Evolutionary conservation across 2,888 invertebrate species (phyloP), one percentile per base, ranked within the genome.

Genomic region (Morinoia aosen): DNA sequence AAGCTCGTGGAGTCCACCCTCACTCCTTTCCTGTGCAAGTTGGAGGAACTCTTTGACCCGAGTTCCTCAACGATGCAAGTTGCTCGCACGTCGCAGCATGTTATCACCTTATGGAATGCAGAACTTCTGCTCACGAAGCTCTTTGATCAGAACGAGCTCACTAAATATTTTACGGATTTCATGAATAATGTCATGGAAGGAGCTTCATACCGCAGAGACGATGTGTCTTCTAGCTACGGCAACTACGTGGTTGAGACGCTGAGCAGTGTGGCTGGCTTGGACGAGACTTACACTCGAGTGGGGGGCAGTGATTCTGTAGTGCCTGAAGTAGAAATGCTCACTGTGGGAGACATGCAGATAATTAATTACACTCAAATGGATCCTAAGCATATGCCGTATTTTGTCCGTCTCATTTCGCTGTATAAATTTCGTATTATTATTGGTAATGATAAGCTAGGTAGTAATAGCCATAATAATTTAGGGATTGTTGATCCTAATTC

Each of bases 121-220:
- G 96, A 96, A 56, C 95, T 96, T 8, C 95, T 96, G 39, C 95
- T 96, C 16, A 96, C 96, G n/a, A 96, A 96, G 91, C 95, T 96
- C 25, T 96, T 96, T 95, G 96, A 96, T 64, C 96, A 96, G 76
- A 96, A 96, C 39, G 96, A 96, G 56, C 95, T 96, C 33, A 96
- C 96, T 3, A 96, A 96, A 48, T 96, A 96, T 88, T 96, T 96
- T 88, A 96, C 96, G 25, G 96, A 96, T 88, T 95, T 96, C 16
- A 96, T 96, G 96, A 96, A 96, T n/a, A 95, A 96, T 33, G 96
- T 96, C 0, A 91, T 96, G 25, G 96, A 96, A 93, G 96, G 96
- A 91, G 95, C 96, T 58, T 8, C 90, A 25, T 57, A 88, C 57
- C 94, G 88, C 19, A 95, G 39, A 93, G 93, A 95, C 0, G 33